Conservation (phyloP, 2,888 invertebrate genomes). For the Drosophila fulvimacula region DNA sequence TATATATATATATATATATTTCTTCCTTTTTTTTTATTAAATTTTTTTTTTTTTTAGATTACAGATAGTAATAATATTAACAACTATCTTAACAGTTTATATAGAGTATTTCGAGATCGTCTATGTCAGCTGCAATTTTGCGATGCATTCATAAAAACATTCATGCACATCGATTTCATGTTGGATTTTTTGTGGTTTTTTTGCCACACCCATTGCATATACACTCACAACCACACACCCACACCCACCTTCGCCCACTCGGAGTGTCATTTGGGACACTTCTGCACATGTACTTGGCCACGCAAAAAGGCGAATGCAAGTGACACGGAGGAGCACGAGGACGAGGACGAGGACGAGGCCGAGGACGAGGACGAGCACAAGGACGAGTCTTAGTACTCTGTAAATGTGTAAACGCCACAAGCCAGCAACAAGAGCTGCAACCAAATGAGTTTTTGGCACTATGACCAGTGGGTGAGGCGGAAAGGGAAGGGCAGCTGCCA, state of each 20-base stretch:
- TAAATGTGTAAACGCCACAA: conserved; percentile 62
- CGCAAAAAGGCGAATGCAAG: conserved; percentile 79
- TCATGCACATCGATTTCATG: conserved; percentile 62
- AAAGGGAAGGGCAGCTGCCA: neutral
- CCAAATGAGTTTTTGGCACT: conserved; percentile 32
- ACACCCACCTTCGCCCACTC: conserved; percentile 18
- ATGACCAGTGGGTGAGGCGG: conserved; percentile 8
- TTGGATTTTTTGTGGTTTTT: conserved; percentile 66
- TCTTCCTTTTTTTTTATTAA: too few species aligned
- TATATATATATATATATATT: too few species aligned
- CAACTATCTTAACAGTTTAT: too few species aligned
- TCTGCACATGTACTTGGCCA: conserved; percentile 75
- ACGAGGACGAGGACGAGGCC: conserved; percentile 15
- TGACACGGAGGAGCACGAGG: conserved; percentile 53
- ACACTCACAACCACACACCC: neutral
- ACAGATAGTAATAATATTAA: too few species aligned
- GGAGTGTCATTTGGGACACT: conserved; percentile 74
- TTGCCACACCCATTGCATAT: conserved; percentile 2
- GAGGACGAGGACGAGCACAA: conserved; percentile 9
- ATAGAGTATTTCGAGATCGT: conserved; percentile 23
- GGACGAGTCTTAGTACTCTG: conserved; percentile 21
- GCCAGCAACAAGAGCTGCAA: conserved; percentile 27
- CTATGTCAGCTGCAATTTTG: neutral
- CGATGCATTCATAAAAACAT: conserved; percentile 18
- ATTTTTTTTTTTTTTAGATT: too few species aligned